Evolutionary conservation across 2,797 vertebrate species (phyloP), one percentile per base, ranked within the genome.

Genomic region (Danionella dracula): DNA sequence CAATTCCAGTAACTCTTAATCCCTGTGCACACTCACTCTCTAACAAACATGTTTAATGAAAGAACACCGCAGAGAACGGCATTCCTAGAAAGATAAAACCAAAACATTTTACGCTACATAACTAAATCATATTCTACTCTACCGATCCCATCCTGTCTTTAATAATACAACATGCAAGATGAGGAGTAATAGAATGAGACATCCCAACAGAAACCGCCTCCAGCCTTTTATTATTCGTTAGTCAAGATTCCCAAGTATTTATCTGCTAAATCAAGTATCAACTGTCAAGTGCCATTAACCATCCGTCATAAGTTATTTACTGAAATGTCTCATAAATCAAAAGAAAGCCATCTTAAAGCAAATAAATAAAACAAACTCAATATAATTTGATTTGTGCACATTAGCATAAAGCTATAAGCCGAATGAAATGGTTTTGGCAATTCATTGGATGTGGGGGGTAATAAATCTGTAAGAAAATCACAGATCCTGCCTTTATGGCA

Each of bases 281-380:
- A 53, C 5, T 41, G 69, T 61, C 56, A 46, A 6, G 29, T 50
- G 31, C 11, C 19, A 38, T 57, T 60, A 32, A 55, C 32, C 29
- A 53, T 70, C 37, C 54, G 54, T 69, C 66, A 66, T 6, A 15
- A 5, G 7, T 34, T 29, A 53, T 57, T 57, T 62, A 13, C 53
- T 29, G 17, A 21, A 44, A 34, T 31, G 64, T 29, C 66, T 55
- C 51, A 53, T 49, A 66, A 66, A 71, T 76, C 64, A 45, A 55
- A 38, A 68, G 54, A 65, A 29, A 70, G 68, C 40, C 54, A 65
- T 53, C 64, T 66, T 54, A 66, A 40, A 75, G 45, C 56, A 75
- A 75, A 71, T 68, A 70, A 75, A 75, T 76, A 71, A 66, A 27
- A 69, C 50, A 58, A 63, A 74, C 64, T 41, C 32, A 72, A 49